phyloP scores from a whole-genome alignment of 1,140 invertebrate species.

The Trigoniulus corallinus region DNA sequence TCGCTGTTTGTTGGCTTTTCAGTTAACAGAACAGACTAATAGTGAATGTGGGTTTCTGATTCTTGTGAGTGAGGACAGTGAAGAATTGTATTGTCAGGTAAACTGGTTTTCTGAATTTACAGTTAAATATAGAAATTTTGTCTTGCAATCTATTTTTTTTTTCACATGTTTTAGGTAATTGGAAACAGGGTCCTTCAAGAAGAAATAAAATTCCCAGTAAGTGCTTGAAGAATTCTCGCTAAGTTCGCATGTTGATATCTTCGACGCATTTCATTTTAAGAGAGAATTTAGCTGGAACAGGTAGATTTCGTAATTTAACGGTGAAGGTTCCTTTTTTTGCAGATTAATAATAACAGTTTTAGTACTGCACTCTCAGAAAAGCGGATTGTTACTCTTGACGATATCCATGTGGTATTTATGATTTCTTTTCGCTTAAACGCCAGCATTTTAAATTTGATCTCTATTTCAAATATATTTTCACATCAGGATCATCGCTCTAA shows the following conservation, averaged over 20 bases:
- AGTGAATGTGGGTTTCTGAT: neutral
- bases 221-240: constrained; percentile 13
- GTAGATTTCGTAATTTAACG: no score
- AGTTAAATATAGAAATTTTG: neutral
- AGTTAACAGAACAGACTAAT: neutral
- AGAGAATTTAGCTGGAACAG: neutral
- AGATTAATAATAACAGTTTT: constrained; percentile 19
- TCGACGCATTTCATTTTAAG: neutral
- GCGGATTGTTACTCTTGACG: constrained; percentile 15
- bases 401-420: constrained; percentile 19
- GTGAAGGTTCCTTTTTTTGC: no score
- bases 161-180: constrained; percentile 27
- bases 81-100: neutral
- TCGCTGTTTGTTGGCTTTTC: neutral
- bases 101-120: neutral
- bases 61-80: neutral
- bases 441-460: no score
- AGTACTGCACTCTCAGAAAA: constrained; percentile 19
- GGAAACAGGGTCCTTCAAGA: constrained; percentile 35
- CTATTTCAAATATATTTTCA: neutral
- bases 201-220: constrained; percentile 36
- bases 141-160: neutral
- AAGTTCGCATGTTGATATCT: neutral
- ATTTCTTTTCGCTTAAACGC: no score
- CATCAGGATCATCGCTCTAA: neutral